Percentiles rank a stretch among this genome's conserved stretches.
Conservation (phyloP, 1,140 invertebrate species). For the Achroia grisella region DNA sequence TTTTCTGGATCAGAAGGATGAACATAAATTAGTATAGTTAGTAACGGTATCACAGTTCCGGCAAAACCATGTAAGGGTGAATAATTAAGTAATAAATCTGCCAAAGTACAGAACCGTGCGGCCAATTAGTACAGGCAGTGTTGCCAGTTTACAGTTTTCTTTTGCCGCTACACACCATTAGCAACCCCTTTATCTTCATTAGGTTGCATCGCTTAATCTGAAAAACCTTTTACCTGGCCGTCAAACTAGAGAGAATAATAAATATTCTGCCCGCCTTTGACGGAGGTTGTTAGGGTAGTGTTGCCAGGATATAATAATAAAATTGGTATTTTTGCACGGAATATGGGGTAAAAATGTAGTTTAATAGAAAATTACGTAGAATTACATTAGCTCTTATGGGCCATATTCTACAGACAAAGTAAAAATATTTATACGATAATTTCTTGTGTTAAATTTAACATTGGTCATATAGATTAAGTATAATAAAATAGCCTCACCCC, state of each 20-base stretch:
- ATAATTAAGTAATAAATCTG: conserved; percentile 29
- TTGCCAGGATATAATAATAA: too few species aligned
- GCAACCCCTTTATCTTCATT: conserved; percentile 34
- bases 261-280: conserved; percentile 12
- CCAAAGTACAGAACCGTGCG: conserved; percentile 13
- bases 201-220: conserved; percentile 27
- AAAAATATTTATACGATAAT: too few species aligned
- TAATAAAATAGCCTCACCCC: too few species aligned
- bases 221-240: conserved; percentile 30
- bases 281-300: neutral
- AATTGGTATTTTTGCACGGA: too few species aligned
- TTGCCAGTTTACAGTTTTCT: conserved; percentile 23
- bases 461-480: too few species aligned
- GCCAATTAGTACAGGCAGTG: conserved; percentile 20
- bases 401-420: too few species aligned
- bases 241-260: conserved; percentile 29
- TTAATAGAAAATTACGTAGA: too few species aligned
- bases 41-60: neutral
- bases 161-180: conserved; percentile 24
- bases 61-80: conserved; percentile 1
- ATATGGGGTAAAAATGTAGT: too few species aligned
- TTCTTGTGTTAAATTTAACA: too few species aligned
- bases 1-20: too few species aligned
- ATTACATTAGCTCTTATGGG: too few species aligned
- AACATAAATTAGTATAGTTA: too few species aligned